Evolutionary conservation across 2,797 vertebrate genomes (phyloP), one percentile per base, ranked within the genome.

Genomic region (Nasua narica): DNA sequence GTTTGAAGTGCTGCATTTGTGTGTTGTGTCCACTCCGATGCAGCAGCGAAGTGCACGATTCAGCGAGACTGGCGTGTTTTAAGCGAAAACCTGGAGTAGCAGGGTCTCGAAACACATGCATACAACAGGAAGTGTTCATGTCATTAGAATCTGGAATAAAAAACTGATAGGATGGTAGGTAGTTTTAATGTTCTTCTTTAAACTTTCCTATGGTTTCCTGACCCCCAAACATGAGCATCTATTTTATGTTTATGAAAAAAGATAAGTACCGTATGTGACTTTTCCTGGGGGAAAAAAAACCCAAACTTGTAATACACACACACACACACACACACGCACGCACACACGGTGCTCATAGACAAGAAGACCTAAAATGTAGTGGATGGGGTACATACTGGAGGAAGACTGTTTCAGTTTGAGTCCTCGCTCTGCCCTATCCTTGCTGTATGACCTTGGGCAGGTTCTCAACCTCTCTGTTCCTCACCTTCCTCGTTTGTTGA

Each of bases 161-260:
- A 16, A 69, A 37, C 60, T 67, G 46, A 4, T 89, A 74, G 84
- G 19, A 13, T 40, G 72, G 7, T 46, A 35, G 43, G 29, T 85
- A 16, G 65, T 85, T 85, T 79, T 25, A 37, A 48, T 58, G 85
- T 54, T 93, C 37, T 72, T 77, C 40, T 81, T 89, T 76, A 58
- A 46, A 56, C 12, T 19, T 87, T 72, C 8, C 4, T 37, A 29
- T 93, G 19, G 29, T 90, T 79, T 87, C 82, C 58, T 91, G 27
- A 82, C 19, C 76, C 13, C 40, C 12, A 92, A 8, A 19, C 16
- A 48, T 25, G 25, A 74, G n/a, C 50, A 52, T 70, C 43, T 77
- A 83, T 90, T 87, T 92, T 92, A 11, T 70, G 52, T 52, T 70
- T 78, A 70, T 78, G 58, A 48, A 91, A 83, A 91, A 90, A 67